A percentile compares a stretch with the other conserved stretches of the same genome.
phyloP scores from a whole-genome alignment of 2,888 invertebrate species.

The Clistopyga incitator region DNA sequence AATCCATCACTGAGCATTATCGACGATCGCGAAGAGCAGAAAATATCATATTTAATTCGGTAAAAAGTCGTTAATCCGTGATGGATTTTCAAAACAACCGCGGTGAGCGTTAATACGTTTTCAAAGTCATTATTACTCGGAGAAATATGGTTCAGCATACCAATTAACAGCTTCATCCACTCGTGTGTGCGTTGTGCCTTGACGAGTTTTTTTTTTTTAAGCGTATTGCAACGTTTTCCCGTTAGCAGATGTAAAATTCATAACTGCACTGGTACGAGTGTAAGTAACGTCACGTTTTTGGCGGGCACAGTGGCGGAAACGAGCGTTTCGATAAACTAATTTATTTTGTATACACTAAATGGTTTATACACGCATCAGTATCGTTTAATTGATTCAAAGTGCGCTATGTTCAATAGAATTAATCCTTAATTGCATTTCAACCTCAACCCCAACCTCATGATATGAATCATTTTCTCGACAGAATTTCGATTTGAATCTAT shows the following conservation, averaged over 20 bases:
- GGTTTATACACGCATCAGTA: too few species aligned
- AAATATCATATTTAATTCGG: constrained; percentile 51
- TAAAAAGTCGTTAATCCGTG: constrained; percentile 25
- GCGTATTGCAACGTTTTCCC: too few species aligned
- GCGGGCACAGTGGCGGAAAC: too few species aligned
- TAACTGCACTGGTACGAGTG: neutral
- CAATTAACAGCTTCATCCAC: neutral
- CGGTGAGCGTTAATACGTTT: constrained; percentile 25
- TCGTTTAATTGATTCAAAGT: too few species aligned
- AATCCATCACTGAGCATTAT: constrained; percentile 61
- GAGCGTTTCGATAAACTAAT: too few species aligned
- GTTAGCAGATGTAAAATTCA: constrained; percentile 27
- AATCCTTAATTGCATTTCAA: neutral
- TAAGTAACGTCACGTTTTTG: too few species aligned
- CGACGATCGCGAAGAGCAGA: constrained; percentile 42
- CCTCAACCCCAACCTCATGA: too few species aligned
- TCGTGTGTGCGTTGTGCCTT: too few species aligned
- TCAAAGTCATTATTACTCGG: constrained; percentile 27
- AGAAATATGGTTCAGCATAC: constrained; percentile 14
- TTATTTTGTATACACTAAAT: too few species aligned
- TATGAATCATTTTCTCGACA: neutral
- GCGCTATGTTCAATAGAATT: too few species aligned
- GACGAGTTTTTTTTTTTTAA: too few species aligned
- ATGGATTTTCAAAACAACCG: constrained; percentile 26
- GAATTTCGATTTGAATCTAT: neutral